Base-by-base conservation (phyloP, 2,797 vertebrate genomes). In the Hippocampus kuda region DNA sequence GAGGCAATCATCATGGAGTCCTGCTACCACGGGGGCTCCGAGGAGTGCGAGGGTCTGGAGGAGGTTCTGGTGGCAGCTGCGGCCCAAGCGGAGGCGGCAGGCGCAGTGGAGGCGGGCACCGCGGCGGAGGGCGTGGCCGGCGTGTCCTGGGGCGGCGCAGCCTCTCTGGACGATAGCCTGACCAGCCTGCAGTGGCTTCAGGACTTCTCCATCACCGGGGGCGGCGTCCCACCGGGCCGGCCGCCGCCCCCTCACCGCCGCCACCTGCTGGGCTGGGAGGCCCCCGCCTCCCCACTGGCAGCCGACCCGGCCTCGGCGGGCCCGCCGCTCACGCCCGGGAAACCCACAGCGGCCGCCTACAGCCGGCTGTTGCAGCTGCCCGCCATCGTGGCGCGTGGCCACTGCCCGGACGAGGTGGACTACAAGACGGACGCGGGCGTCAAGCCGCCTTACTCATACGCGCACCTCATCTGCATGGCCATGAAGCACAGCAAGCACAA, bases 151-250 rank as follows among this genome's bases (percentile, higher is more conserved):
- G 63, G 76, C 68, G 24, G 74, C 80, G 83, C 87, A 0, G 72
- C 82, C 0, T 86, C 86, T 77, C 87, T 95, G 89, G 96, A 98
- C 1, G 96, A 99, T 92, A 98, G 96, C 84, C 89, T 98, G 80
- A 97, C 95, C 79, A 98, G 94, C 85, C 93, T 99, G 67, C 94
- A 95, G 86, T 99, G 97, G 97, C 92, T 99, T 70, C 93, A 94
- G 86, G 95, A 97, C 75, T 98, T 97, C 88, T 96, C 95, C 51
- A 95, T 98, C 68, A 85, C 92, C 70, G 91, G 89, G 2, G 81
- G 93, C 70, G 90, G 87, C 70, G 90, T 89, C 51, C 91, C 92
- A 68, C 90, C 92, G 64, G 80, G 71, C 42, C 60, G 70, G 53
- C 89, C 85, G 41, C 90, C 85, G 90, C 89, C 68, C 81, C 84